Evolutionary conservation across 2,113 vertebrate genomes (phyloP).

Genomic region (Gambusia holbrooki): DNA sequence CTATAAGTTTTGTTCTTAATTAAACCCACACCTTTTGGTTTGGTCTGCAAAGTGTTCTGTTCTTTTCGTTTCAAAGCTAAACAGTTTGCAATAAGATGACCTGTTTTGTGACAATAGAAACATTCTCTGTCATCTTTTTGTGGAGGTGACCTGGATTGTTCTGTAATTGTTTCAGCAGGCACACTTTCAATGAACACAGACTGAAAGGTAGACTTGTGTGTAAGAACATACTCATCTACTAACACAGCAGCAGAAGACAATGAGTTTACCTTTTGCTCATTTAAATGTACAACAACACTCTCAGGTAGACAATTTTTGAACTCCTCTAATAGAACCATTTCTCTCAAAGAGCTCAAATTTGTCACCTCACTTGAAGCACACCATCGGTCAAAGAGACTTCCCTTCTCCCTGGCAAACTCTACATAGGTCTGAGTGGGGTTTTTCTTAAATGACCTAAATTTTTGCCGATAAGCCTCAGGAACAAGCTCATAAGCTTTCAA

Average conservation of each 20-base stretch:
- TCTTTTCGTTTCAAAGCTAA: background rate
- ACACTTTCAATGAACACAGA: background rate
- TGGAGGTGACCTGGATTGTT: background rate
- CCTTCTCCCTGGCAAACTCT: no score
- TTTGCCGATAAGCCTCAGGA: no score
- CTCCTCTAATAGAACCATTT: background rate
- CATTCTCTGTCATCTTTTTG: background rate
- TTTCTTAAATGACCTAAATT: no score
- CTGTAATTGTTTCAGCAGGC: background rate
- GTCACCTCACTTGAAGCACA: background rate
- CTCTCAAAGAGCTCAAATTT: no score
- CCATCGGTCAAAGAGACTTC: background rate
- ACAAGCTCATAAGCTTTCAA: no score
- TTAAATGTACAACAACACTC: background rate
- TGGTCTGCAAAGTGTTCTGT: background rate
- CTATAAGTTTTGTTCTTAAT: background rate
- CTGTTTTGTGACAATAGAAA: background rate
- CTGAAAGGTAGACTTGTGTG: background rate
- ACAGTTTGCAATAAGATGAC: background rate
- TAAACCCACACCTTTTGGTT: background rate
- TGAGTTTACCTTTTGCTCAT: background rate
- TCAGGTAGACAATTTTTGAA: background rate
- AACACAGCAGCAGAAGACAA: background rate
- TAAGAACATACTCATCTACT: background rate
- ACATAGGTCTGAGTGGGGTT: no score